Percentiles rank a stretch among this genome's conserved stretches.
Conservation (phyloP, 2,888 invertebrate genomes). For the Dioctria linearis region DNA sequence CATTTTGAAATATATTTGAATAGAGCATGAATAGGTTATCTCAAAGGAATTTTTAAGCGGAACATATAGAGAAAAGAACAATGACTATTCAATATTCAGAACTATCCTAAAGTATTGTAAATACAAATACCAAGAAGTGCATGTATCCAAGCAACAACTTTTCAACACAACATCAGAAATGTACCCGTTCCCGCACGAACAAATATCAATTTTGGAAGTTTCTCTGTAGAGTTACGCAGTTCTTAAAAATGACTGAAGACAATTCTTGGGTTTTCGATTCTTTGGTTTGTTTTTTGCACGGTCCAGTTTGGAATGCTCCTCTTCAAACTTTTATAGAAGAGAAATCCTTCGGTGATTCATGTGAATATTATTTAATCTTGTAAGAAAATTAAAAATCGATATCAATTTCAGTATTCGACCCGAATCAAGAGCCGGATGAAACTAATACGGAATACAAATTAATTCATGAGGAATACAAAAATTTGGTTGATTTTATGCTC, state of each 20-base stretch:
- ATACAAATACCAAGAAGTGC: too few relatives aligned
- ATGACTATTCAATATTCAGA: too few relatives aligned
- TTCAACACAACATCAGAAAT: background rate
- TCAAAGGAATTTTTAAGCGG: too few relatives aligned
- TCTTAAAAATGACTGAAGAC: constrained; percentile 73
- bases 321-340: constrained; percentile 93
- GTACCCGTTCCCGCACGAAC: background rate
- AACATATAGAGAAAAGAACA: too few relatives aligned
- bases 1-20: too few relatives aligned
- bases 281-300: constrained; percentile 90
- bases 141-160: constrained; percentile 3
- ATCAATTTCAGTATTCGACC: constrained; percentile 84
- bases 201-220: background rate
- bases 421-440: constrained; percentile 78
- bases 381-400: background rate
- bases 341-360: constrained; percentile 86
- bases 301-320: constrained; percentile 94
- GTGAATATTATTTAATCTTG: background rate
- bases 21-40: too few relatives aligned
- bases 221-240: background rate
- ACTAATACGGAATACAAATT: constrained; percentile 81
- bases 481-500: constrained; percentile 91
- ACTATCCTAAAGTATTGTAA: too few relatives aligned
- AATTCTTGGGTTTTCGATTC: constrained; percentile 94
- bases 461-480: constrained; percentile 89